Evolutionary conservation across 2,113 vertebrate genomes (phyloP).

Genomic region (Megaceryle maxima): DNA sequence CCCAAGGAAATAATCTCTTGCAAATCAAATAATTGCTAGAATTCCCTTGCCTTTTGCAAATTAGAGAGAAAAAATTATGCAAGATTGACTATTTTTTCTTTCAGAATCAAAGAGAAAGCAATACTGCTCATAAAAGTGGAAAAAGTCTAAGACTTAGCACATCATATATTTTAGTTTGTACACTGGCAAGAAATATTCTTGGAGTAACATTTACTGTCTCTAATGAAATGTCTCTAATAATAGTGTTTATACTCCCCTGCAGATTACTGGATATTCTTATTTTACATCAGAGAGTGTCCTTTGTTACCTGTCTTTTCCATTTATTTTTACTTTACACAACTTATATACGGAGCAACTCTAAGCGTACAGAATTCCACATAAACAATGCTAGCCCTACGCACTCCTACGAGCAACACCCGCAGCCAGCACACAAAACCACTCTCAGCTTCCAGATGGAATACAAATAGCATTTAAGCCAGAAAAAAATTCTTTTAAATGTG

Average conservation of each 20-base stretch:
- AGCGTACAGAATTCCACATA: neutral
- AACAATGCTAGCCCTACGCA: neutral
- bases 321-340: neutral
- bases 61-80: neutral
- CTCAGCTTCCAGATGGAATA: neutral
- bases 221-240: neutral
- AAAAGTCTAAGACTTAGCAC: neutral
- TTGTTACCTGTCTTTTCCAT: neutral
- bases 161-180: neutral
- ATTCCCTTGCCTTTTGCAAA: neutral
- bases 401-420: neutral
- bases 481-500: neutral
- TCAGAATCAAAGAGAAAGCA: neutral
- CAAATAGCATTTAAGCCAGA: neutral
- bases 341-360: neutral
- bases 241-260: neutral
- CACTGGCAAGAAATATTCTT: neutral
- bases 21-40: neutral
- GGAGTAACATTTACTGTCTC: neutral
- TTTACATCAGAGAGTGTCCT: neutral
- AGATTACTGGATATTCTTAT: neutral
- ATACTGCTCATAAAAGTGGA: neutral
- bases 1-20: neutral
- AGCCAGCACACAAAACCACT: neutral
- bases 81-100: neutral